These are phyloP conservation scores for Paramormyrops kingsleyae DNA, from an alignment of 2,113 vertebrate genomes.

Conservation along the genomic window DNA sequence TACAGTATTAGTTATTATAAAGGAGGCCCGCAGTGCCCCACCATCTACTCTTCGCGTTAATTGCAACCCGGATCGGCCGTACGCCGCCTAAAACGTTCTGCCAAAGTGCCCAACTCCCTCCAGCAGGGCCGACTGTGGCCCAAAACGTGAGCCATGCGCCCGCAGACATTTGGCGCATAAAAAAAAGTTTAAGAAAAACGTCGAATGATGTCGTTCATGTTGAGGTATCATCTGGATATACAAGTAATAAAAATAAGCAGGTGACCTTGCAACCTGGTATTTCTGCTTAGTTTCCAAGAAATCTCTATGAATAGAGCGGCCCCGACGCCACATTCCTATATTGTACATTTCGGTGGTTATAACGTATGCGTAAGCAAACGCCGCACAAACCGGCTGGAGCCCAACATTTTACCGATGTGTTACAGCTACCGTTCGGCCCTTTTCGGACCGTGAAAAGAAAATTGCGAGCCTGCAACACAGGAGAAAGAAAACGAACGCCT, in stretches of 20 bases:
- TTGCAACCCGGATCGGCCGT: not conserved
- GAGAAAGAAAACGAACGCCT: not conserved
- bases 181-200: conserved; percentile 8
- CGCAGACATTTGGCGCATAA: not conserved
- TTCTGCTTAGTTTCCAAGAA: not conserved
- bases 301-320: not conserved
- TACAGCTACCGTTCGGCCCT: not conserved
- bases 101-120: not conserved
- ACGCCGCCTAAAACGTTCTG: too few relatives aligned
- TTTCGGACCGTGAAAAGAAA: not conserved
- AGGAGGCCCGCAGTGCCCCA: conserved; percentile 1
- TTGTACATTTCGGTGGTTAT: not conserved
- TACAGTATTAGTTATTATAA: conserved; percentile 4
- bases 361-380: not conserved
- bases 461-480: not conserved
- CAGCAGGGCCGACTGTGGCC: not conserved
- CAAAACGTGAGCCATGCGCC: not conserved
- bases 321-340: not conserved
- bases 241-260: not conserved
- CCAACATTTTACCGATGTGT: not conserved
- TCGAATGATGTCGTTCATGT: not conserved
- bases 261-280: not conserved
- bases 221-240: not conserved
- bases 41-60: not conserved
- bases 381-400: not conserved